Evolutionary conservation across 2,888 invertebrate genomes (phyloP).

Genomic region (Tiphia femorata): DNA sequence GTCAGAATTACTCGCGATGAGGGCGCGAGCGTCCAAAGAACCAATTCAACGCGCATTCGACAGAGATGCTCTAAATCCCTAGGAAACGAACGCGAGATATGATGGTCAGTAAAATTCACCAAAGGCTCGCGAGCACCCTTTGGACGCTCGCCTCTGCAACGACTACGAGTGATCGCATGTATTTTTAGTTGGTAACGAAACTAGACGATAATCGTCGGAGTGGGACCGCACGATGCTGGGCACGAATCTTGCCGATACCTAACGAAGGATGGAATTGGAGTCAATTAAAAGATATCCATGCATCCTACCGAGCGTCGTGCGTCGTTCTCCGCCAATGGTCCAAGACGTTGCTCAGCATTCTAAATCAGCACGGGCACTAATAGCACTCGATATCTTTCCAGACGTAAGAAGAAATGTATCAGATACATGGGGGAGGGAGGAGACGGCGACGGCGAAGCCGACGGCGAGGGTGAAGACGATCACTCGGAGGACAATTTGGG

Average conservation of each 20-base stretch:
- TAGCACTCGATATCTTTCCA: constrained; percentile 69
- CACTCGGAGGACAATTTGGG: constrained; percentile 82
- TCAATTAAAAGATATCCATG: too few species aligned
- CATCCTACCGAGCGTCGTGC: too few species aligned
- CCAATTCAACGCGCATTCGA: too few species aligned
- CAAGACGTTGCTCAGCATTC: too few species aligned
- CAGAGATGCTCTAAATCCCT: background rate
- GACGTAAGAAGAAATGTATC: constrained; percentile 97
- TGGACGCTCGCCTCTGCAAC: constrained; percentile 33
- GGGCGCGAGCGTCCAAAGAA: constrained; percentile 19
- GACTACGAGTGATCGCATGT: constrained; percentile 58
- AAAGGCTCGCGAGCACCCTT: constrained; percentile 11
- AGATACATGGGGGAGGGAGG: constrained; percentile 91
- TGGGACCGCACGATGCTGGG: constrained; percentile 18
- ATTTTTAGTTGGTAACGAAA: constrained; percentile 51
- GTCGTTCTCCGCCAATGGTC: too few species aligned
- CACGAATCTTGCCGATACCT: too few species aligned
- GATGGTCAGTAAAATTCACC: background rate
- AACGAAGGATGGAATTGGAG: background rate
- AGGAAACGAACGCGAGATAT: too few species aligned
- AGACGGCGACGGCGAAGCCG: constrained; percentile 75
- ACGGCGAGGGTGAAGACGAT: constrained; percentile 73
- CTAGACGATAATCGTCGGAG: constrained; percentile 43
- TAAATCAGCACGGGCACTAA: constrained; percentile 26
- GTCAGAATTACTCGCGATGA: constrained; percentile 12